Conservation (phyloP, 2,888 invertebrate species). For the Agonopterix arenella region DNA sequence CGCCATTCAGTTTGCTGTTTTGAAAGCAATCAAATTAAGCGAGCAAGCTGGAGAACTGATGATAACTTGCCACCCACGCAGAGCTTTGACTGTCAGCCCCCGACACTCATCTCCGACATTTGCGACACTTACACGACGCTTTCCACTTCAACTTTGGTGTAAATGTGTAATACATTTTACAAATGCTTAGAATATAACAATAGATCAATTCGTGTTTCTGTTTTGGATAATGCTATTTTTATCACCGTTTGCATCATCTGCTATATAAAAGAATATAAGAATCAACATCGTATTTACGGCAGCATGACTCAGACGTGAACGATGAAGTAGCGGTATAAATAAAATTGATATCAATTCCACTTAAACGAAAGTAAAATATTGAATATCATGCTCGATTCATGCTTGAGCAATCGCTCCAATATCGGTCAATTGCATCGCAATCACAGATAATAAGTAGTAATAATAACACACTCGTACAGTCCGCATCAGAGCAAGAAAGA, state of each 20-base stretch:
- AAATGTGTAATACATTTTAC: too few relatives aligned
- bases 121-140: not conserved
- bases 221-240: slow-evolving; percentile 1
- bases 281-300: slow-evolving; percentile 2
- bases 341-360: slow-evolving; percentile 4
- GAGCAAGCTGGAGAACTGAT: slow-evolving; percentile 17
- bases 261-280: not conserved
- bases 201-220: not conserved
- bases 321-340: slow-evolving; percentile 4
- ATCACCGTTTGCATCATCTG: too few relatives aligned
- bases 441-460: slow-evolving; percentile 3
- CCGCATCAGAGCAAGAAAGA: too few relatives aligned
- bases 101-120: not conserved
- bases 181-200: not conserved
- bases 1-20: slow-evolving; percentile 59
- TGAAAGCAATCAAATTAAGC: slow-evolving; percentile 50
- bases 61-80: slow-evolving; percentile 19
- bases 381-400: not conserved
- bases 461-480: too few relatives aligned
- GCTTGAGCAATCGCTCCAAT: slow-evolving; percentile 1
- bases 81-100: not conserved
- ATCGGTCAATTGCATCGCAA: slow-evolving; percentile 13
- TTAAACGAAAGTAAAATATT: not conserved
- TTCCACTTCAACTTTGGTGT: too few relatives aligned
- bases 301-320: slow-evolving; percentile 1